Base-by-base conservation (phyloP, 1,140 invertebrate species). In the Delia radicum region DNA sequence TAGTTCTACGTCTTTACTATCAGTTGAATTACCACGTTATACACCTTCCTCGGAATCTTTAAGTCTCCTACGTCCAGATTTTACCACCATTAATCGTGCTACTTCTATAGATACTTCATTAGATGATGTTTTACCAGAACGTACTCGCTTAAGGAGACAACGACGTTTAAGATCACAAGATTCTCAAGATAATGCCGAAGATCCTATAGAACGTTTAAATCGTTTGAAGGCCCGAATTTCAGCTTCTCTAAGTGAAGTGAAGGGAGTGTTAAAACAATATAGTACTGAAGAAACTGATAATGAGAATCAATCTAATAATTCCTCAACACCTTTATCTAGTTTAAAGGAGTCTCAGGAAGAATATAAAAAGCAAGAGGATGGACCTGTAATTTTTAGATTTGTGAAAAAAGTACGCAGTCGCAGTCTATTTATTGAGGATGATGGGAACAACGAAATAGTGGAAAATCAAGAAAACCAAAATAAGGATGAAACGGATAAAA, bases 241-340 rank as follows among this genome's bases (percentile, higher is more conserved):
- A 0, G 84, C 80, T 0, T 81, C 84, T 0, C 74, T 85, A 0
- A 84, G 78, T 27, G 84, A 85, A 63, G 84, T 85, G 0, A 85
- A 85, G 48, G 79, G 77, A 1, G 84, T 85, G 8, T 75, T 85
- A 0, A 84, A 84, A 63, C 81, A 85, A 48, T 84, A 85, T 62
- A 85, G 84, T 73, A 82, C 81, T 1, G 83, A 85, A 29, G 80
- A 82, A 31, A 28, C 12, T 31, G 75, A 76, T 26, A 69, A 21
- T 29, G 72, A 74, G 12, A 29, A 74, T 27, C 28, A 7, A 28
- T 63, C 78, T 3, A 69, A 73, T 13, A 28, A 65, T 62, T 15
- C 33, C 6, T 24, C 33, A 27, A 21, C 5, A 27, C 18, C n/a
- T 13, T 13, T 21, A 15, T 21, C 13, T 1, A 42, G 10, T 42